Conservation (phyloP, 2,888 invertebrate species). For the Volucella inflata region DNA sequence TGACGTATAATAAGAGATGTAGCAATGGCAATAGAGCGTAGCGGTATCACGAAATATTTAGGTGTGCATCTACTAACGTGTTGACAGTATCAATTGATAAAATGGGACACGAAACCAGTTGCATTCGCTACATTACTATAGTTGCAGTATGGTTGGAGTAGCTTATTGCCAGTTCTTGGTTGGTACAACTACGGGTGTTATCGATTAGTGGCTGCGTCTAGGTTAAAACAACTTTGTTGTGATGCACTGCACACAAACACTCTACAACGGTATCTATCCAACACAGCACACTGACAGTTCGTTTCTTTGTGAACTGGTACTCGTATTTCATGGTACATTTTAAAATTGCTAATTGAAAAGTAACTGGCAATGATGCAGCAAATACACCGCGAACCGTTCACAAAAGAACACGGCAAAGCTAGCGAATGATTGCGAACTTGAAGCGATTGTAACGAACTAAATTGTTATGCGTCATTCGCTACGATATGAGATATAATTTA, state of each 20-base stretch:
- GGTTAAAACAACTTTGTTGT: constrained; percentile 24
- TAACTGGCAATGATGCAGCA: constrained; percentile 15
- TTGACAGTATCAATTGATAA: constrained; percentile 59
- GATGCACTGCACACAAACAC: constrained; percentile 40
- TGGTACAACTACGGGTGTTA: constrained; percentile 51
- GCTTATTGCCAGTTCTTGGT: constrained; percentile 47
- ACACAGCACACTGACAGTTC: constrained; percentile 13
- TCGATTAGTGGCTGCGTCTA: constrained; percentile 16
- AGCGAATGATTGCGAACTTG: constrained; percentile 28
- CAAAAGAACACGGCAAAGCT: constrained; percentile 10
- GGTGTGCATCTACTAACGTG: constrained; percentile 61
- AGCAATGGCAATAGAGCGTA: constrained; percentile 34
- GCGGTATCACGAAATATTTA: constrained; percentile 65
- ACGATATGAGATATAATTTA: not conserved
- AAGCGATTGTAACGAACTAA: not conserved
- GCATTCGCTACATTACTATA: constrained; percentile 19
- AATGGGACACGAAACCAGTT: constrained; percentile 69
- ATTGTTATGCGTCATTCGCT: constrained; percentile 32
- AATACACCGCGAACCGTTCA: constrained; percentile 26
- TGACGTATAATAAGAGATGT: constrained; percentile 44
- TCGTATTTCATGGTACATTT: constrained; percentile 37
- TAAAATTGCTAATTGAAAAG: constrained; percentile 60
- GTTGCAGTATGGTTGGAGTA: not conserved
- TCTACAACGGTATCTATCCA: constrained; percentile 44
- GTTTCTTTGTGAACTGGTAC: not conserved